Conservation (phyloP, 2,113 vertebrate genomes). For the Pelodiscus sinensis region DNA sequence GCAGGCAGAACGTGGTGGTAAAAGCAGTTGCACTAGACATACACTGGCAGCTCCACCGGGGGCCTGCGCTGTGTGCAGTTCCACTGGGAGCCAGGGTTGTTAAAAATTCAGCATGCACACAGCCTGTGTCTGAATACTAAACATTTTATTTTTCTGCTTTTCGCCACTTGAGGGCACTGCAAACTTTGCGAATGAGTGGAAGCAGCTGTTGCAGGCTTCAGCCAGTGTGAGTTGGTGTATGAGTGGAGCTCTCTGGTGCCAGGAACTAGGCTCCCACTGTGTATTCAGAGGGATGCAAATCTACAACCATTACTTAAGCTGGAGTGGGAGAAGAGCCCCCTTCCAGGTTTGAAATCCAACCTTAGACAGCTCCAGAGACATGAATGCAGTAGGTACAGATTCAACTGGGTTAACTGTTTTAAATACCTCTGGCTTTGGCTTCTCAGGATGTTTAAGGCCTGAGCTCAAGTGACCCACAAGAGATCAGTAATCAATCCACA, state of each 20-base stretch:
- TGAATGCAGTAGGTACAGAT: neutral
- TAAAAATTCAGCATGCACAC: neutral
- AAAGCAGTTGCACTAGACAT: neutral
- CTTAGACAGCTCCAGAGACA: neutral
- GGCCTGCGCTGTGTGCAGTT: neutral
- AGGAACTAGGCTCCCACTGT: neutral
- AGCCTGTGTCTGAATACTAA: neutral
- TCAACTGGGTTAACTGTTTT: fast-evolving
- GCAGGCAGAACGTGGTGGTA: neutral
- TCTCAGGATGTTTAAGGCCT: neutral
- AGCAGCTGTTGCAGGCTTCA: fast-evolving
- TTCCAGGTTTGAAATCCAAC: neutral
- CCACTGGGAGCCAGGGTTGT: neutral
- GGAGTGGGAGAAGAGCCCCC: fast-evolving
- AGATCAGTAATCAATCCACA: neutral
- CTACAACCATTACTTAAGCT: neutral
- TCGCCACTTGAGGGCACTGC: conserved; percentile 69
- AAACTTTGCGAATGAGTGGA: neutral
- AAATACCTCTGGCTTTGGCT: neutral
- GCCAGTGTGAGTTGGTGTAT: fast-evolving
- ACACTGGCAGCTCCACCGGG: neutral
- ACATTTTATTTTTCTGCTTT: neutral
- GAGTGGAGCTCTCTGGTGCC: neutral
- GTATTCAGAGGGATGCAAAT: too few species aligned
- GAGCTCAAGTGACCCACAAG: neutral